Evolutionary conservation across 2,888 invertebrate species (phyloP), one percentile per base, ranked within the genome.

Genomic region (Gonocerus acuteangulatus): DNA sequence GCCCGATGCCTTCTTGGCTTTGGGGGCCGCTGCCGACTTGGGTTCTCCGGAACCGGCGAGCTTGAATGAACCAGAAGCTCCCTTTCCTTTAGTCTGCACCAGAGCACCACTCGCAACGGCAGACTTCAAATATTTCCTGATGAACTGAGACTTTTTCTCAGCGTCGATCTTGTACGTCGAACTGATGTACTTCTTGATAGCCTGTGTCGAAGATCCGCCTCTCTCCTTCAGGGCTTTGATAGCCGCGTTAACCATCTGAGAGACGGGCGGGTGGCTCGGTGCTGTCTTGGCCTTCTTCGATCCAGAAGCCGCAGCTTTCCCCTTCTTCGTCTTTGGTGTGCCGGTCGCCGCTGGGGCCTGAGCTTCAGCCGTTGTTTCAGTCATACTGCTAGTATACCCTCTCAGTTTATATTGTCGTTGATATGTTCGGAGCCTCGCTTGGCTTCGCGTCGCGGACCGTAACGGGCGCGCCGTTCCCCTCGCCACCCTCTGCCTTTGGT

Each of bases 111-210:
- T 65, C 65, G 18, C 74, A n/a, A 84, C 79, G 15, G 80, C 80
- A 13, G 73, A 70, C 70, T 80, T 82, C 64, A 83, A 68, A 67
- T 79, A 82, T 63, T 79, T 80, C 65, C 78, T 80, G 68, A 85
- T 83, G 72, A 78, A 82, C n/a, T n/a, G n/a, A n/a, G n/a, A n/a
- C n/a, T n/a, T n/a, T n/a, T n/a, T n/a, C n/a, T n/a, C n/a, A n/a
- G n/a, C n/a, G n/a, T n/a, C n/a, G n/a, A n/a, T n/a, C n/a, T n/a
- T n/a, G n/a, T n/a, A n/a, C n/a, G n/a, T 79, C 21, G 77, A 74
- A 9, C 77, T 73, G 51, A 85, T 78, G 71, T 80, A 84, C 69
- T 84, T 84, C 71, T 82, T 84, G 71, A 84, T 83, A 1, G 80
- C 80, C 48, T 72, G 71, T 2, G 74, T 68, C 1, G 82, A 82